Evolutionary conservation across 2,113 vertebrate species (phyloP).

Genomic region (Amazona vittata): DNA sequence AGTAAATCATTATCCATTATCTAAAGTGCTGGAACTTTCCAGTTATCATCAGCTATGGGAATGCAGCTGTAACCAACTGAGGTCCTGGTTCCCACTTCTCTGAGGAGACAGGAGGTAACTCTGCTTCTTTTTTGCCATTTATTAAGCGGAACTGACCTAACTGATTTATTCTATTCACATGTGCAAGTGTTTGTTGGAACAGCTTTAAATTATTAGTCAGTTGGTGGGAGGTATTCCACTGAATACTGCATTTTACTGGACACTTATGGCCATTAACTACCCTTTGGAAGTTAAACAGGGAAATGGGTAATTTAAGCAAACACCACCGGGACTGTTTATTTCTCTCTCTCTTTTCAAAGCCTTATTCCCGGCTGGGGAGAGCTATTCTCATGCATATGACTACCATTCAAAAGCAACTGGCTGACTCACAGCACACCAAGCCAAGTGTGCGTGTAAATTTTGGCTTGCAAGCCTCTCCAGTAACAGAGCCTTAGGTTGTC

Average conservation of each 20-base stretch:
- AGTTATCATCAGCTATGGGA: not conserved
- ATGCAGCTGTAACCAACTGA: not conserved
- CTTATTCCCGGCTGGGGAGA: not conserved
- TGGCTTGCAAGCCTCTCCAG: not conserved
- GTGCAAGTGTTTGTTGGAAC: not conserved
- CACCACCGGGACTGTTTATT: not conserved
- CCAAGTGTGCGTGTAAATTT: not conserved
- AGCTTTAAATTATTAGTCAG: conserved; percentile 6
- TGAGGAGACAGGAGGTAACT: not conserved
- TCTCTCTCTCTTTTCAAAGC: conserved; percentile 19
- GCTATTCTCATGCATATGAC: conserved; percentile 45
- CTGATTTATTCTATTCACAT: not conserved
- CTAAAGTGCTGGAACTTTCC: not conserved
- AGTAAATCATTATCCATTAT: not conserved
- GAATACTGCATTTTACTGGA: not conserved
- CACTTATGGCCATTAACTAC: not conserved
- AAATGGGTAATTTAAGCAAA: conserved; percentile 4
- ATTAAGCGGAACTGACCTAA: not conserved
- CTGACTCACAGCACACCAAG: not conserved
- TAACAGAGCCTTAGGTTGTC: not conserved
- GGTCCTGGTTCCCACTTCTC: not conserved
- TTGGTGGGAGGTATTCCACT: not conserved
- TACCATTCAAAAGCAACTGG: not conserved
- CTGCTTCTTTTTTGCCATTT: not conserved
- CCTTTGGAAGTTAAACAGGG: not conserved